Evolutionary conservation across 2,888 invertebrate genomes (phyloP).

Genomic region (Chymomyza procnemis): DNA sequence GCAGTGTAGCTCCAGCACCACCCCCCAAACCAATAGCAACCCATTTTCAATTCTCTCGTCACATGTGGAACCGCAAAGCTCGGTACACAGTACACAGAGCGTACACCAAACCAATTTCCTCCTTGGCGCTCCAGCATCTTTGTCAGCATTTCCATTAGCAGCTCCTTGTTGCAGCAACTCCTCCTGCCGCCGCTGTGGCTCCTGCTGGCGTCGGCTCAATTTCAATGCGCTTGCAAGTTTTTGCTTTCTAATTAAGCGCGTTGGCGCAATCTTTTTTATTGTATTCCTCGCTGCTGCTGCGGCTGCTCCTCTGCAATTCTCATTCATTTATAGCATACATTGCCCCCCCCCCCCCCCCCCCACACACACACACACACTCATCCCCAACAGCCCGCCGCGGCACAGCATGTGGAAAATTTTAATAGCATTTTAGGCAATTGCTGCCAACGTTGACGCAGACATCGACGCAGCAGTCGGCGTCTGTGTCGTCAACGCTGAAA

Average conservation of each 20-base stretch:
- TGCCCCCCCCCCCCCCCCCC: too few relatives aligned
- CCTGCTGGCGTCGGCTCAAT: slow-evolving; percentile 7
- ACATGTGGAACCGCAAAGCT: slow-evolving; percentile 5
- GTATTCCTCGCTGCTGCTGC: slow-evolving; percentile 9
- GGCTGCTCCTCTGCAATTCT: slow-evolving; percentile 2
- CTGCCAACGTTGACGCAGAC: background rate
- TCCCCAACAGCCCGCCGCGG: too few relatives aligned
- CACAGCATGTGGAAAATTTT: slow-evolving; percentile 27
- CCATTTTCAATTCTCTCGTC: background rate
- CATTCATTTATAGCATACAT: background rate
- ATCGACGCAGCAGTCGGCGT: background rate
- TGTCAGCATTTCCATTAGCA: background rate
- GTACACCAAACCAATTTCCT: slow-evolving; percentile 16
- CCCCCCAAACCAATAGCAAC: background rate
- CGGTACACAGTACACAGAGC: too few relatives aligned
- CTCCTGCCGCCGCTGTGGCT: background rate
- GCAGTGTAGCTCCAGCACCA: background rate
- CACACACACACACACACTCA: too few relatives aligned
- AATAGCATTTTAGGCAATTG: slow-evolving; percentile 24
- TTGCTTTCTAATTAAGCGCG: slow-evolving; percentile 49
- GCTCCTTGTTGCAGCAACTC: background rate
- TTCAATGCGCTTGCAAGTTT: slow-evolving; percentile 24
- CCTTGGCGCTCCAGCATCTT: slow-evolving; percentile 10
- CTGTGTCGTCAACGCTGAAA: slow-evolving; percentile 15
- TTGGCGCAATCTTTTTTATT: slow-evolving; percentile 29